Evolutionary conservation across 2,113 vertebrate genomes (phyloP), one percentile per base, ranked within the genome.

Genomic region (Ellobius talpinus): DNA sequence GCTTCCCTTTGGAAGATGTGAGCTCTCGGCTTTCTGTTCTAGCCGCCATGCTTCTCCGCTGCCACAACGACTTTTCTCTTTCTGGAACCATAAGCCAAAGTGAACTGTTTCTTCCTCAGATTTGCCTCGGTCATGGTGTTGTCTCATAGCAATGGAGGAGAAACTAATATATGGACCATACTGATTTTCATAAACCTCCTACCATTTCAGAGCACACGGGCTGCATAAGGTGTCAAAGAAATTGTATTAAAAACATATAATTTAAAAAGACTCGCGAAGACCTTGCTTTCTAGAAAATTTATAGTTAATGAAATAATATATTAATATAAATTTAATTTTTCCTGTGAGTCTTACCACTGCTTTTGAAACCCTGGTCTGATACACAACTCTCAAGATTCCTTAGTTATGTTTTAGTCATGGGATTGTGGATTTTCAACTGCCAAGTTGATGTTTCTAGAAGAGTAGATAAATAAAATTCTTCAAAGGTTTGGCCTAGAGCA

Each of bases 291-390:
- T 45, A 78, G 26, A 87, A 45, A 39, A 58, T 26, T 74, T 61
- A 31, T 84, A 90, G 42, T 85, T 77, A 86, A 66, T 87, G 36
- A 87, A 76, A 89, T 79, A 39, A 50, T 91, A 82, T 73, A 61
- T 68, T 95, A 55, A 45, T 19, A 89, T 70, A 90, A 65, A 79
- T 84, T 93, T 79, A 74, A 47, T 29, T 91, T 92, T 94, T 92
- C 52, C 23, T 85, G 7, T 94, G 66, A 87, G 72, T 91, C 29
- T 92, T 92, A 5, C 66, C 82, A 65, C 1, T 91, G 42, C 65
- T 84, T 89, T 76, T 94, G 16, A 84, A 73, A 47, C 72, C 4
- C 26, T 11, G 11, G 17, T 4, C 5, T 63, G 61, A 76, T 63
- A 70, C 29, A 88, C 76, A 74, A 79, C 0, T 29, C 13, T 96